phyloP scores from a whole-genome alignment of 92 coral and sea anemone species.

The Zoanthus sociatus region DNA sequence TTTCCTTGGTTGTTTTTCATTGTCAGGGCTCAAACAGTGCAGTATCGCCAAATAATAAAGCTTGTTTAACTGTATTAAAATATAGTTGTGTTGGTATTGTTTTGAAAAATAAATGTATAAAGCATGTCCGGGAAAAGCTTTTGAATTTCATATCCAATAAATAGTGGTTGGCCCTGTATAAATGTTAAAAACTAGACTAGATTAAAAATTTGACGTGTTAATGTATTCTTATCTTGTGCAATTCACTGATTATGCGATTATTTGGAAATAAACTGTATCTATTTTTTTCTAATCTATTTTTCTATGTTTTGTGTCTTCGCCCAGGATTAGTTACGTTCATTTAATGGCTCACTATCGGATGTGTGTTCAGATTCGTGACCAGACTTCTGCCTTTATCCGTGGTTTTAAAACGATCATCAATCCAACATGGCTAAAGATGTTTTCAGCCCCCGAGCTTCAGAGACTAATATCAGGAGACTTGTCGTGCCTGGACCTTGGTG shows the following conservation, averaged over 20 bases:
- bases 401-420: slow-evolving; percentile 93
- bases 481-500: slow-evolving; percentile 86
- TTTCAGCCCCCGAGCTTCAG: slow-evolving; percentile 99
- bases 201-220: no score
- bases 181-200: no score
- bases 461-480: slow-evolving; percentile 96
- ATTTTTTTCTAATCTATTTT: no score
- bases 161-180: background rate
- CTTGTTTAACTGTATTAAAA: no score
- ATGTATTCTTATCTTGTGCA: no score
- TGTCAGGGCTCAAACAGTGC: no score
- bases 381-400: slow-evolving; percentile 95
- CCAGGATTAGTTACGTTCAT: slow-evolving; percentile 95
- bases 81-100: no score
- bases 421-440: slow-evolving; percentile 92
- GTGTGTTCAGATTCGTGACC: slow-evolving; percentile 95
- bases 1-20: no score
- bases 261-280: no score
- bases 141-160: background rate
- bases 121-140: background rate
- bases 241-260: no score
- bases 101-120: no score
- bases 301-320: background rate
- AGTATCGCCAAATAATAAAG: no score
- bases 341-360: slow-evolving; percentile 98